Evolutionary conservation across 1,140 invertebrate genomes (phyloP).

Genomic region (Panagrolaimus sp.): DNA sequence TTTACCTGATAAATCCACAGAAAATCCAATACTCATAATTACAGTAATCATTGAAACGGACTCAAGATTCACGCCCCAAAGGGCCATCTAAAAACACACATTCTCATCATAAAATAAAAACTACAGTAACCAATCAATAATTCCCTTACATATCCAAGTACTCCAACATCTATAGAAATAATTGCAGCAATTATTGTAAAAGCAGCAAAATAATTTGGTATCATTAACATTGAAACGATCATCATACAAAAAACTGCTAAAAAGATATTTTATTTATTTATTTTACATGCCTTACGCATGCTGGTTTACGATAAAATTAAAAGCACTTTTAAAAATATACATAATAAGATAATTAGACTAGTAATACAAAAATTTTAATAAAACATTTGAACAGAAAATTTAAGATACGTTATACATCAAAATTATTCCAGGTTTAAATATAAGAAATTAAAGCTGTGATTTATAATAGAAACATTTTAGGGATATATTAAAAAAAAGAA

Average conservation of each 20-base stretch:
- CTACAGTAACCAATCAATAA: background rate
- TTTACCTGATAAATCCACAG: conserved; percentile 74
- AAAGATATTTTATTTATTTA: conserved; percentile 73
- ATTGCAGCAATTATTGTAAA: conserved; percentile 73
- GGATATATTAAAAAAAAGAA: too few relatives aligned
- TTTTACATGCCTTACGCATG: too few relatives aligned
- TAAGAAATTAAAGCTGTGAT: too few relatives aligned
- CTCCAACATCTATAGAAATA: conserved; percentile 72
- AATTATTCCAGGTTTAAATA: too few relatives aligned
- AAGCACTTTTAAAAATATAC: too few relatives aligned
- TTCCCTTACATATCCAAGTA: background rate
- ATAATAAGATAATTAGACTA: too few relatives aligned
- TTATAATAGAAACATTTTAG: too few relatives aligned
- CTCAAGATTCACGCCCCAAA: conserved; percentile 78
- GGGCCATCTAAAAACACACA: conserved; percentile 75
- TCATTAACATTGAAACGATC: conserved; percentile 72
- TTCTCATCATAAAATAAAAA: conserved; percentile 66
- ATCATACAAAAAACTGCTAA: conserved; percentile 76
- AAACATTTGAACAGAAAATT: too few relatives aligned
- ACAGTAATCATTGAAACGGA: conserved; percentile 73
- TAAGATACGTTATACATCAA: too few relatives aligned
- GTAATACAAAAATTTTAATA: too few relatives aligned
- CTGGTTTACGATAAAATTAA: too few relatives aligned
- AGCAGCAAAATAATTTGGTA: conserved; percentile 71
- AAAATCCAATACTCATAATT: conserved; percentile 77